Evolutionary conservation across 2,888 invertebrate genomes (phyloP), one percentile per base, ranked within the genome.

Genomic region (Scaptomyza polygonia): DNA sequence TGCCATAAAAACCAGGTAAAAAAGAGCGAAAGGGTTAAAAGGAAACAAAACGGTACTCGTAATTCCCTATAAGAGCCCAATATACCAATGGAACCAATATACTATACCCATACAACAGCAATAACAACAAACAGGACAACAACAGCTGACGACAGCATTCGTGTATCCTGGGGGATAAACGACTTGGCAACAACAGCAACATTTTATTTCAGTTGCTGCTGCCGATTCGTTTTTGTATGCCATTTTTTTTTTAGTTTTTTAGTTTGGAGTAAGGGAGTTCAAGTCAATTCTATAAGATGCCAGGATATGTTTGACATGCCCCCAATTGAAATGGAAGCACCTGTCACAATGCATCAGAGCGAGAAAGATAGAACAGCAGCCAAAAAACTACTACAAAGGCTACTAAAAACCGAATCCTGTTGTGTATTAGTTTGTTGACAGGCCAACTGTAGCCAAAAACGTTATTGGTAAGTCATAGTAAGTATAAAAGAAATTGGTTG

Each of bases 61-160:
- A 62, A 62, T 62, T 72, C 69, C 63, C 69, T 59, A 65, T 59
- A 64, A 59, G 69, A 63, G 56, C 55, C 68, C 68, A 72, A 72
- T 72, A 72, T 68, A 54, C 52, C 73, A 68, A 72, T 64, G 49
- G 49, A 49, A 36, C 36, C 49, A 36, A 49, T 49, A 72, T 36
- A 36, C n/a, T 72, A 68, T 59, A 51, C 52, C 73, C 63, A 64
- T 53, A n/a, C n/a, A 72, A 72, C 72, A 47, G 14, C 5, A 5
- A 25, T 5, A 25, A 25, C 5, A 5, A 25, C 25, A 25, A 25
- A 25, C 25, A 25, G 25, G 5, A 47, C 3, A 47, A 32, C 72
- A 72, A 72, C 72, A 72, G 73, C 68, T 72, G 73, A 75, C 76
- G 57, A 64, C 76, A 59, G 40, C 48, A 39, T 61, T 55, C 34